Percentiles rank a stretch among this genome's conserved stretches.
These are phyloP conservation scores for Felis chaus DNA, from an alignment of 2,113 vertebrate species.

Conservation along the genomic window DNA sequence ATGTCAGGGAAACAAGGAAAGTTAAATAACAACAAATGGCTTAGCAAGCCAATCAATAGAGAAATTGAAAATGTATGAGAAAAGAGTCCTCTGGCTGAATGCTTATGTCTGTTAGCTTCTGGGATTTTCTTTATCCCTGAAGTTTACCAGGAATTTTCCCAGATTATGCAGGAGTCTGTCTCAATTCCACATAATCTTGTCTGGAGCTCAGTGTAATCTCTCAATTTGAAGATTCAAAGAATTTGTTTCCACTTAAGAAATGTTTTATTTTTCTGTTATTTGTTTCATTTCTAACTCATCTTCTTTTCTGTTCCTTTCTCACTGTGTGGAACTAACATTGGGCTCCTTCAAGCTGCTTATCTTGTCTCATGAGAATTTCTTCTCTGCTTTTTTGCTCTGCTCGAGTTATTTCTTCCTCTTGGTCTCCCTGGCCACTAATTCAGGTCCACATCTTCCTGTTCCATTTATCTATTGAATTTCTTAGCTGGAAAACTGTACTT, in stretches of 20 bases:
- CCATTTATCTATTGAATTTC: neutral
- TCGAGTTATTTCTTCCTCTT: neutral
- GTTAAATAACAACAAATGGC: neutral
- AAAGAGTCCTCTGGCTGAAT: neutral
- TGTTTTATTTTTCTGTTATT: neutral
- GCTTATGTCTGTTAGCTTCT: neutral
- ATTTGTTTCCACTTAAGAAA: neutral
- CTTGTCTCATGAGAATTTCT: neutral
- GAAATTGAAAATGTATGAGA: neutral
- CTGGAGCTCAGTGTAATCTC: neutral
- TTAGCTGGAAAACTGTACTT: neutral
- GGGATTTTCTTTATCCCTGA: neutral
- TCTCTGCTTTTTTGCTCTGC: neutral
- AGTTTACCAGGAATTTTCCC: neutral
- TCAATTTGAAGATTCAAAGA: neutral
- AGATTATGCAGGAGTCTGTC: neutral
- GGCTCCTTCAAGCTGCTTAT: neutral
- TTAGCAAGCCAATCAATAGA: neutral
- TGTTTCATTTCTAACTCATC: neutral
- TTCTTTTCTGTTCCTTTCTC: neutral
- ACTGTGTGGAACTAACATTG: neutral
- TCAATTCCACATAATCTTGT: neutral
- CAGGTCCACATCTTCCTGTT: neutral
- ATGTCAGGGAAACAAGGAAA: neutral
- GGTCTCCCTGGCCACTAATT: neutral